Conservation (phyloP, 1,140 invertebrate genomes). For the Aricia agestis region DNA sequence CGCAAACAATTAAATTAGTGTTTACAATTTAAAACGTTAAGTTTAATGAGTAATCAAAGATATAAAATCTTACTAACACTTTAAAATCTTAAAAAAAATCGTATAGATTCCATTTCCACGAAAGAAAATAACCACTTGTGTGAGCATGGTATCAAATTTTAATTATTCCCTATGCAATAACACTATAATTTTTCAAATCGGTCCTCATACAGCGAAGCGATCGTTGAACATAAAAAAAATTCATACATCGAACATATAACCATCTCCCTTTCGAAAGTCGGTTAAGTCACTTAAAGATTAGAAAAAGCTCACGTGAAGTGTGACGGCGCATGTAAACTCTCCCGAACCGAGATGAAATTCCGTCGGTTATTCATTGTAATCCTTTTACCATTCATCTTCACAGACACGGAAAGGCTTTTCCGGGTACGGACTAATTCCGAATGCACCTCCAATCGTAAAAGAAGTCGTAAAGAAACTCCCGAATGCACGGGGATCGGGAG, state of each 20-base stretch:
- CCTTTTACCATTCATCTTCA: slow-evolving; percentile 68
- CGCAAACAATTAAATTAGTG: background rate
- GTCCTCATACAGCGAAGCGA: background rate
- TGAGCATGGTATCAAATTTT: too few relatives aligned
- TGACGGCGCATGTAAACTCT: slow-evolving; percentile 30
- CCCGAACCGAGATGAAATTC: slow-evolving; percentile 36
- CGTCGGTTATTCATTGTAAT: slow-evolving; percentile 60
- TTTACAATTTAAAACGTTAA: background rate
- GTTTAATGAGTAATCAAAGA: too few relatives aligned
- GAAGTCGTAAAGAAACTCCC: slow-evolving; percentile 71
- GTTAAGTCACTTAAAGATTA: background rate
- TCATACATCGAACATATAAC: background rate
- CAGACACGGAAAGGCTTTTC: slow-evolving; percentile 71
- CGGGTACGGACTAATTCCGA: slow-evolving; percentile 66
- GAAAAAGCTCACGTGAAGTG: background rate
- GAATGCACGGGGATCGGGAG: slow-evolving; percentile 49
- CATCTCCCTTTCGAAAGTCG: background rate
- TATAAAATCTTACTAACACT: too few relatives aligned
- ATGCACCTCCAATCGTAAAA: slow-evolving; percentile 75
- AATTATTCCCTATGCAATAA: too few relatives aligned
- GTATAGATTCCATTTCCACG: too few relatives aligned
- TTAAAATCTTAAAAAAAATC: too few relatives aligned
- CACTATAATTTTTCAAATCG: too few relatives aligned
- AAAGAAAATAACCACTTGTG: too few relatives aligned
- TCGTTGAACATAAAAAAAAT: background rate